phyloP scores from a whole-genome alignment of 2,888 invertebrate genomes.

The Spilosoma lubricipeda region DNA sequence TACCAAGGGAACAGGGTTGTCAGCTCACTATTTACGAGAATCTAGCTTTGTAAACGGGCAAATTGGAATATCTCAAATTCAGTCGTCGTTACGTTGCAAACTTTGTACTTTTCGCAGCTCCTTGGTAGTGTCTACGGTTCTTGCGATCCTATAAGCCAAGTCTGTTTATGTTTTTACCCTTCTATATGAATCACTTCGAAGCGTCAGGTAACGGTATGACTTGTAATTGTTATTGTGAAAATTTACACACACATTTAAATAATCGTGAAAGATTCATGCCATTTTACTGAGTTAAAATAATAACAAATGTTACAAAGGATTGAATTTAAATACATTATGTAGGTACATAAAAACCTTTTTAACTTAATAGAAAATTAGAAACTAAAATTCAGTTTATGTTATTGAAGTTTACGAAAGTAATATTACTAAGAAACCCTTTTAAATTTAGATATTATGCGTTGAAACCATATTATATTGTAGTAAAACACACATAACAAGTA shows the following conservation, averaged over 20 bases:
- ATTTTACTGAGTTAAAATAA: too few relatives aligned
- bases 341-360: neutral
- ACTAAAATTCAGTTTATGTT: neutral
- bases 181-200: neutral
- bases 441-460: too few relatives aligned
- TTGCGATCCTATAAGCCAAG: neutral
- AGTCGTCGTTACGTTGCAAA: constrained; percentile 26
- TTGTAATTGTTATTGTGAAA: constrained; percentile 15
- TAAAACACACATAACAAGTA: too few relatives aligned
- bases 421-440: too few relatives aligned
- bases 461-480: too few relatives aligned
- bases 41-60: constrained; percentile 47
- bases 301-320: too few relatives aligned
- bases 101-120: constrained; percentile 21
- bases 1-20: constrained; percentile 71
- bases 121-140: constrained; percentile 28
- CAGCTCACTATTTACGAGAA: constrained; percentile 46
- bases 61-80: constrained; percentile 48
- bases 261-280: too few relatives aligned
- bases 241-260: too few relatives aligned
- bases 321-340: too few relatives aligned
- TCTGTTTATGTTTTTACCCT: neutral
- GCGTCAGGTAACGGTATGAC: neutral
- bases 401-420: neutral
- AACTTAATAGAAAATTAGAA: constrained; percentile 4